Conservation (phyloP, 2,888 invertebrate species). For the Eupithecia insigniata region DNA sequence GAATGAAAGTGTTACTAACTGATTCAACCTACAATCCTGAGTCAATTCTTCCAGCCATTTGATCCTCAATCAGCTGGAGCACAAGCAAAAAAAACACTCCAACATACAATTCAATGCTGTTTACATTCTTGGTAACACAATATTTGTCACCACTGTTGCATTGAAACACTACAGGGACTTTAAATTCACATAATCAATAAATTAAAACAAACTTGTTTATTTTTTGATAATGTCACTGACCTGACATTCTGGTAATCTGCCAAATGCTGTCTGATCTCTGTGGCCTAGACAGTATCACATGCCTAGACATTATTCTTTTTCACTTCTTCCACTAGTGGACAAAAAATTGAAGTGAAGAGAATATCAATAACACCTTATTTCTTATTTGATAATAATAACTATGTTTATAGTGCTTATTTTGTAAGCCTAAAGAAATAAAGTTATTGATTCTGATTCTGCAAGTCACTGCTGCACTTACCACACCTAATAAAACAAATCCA, state of each 20-base stretch:
- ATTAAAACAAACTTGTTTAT: slow-evolving; percentile 3
- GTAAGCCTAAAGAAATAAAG: too few species aligned
- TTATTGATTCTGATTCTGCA: too few species aligned
- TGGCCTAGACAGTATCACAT: background rate
- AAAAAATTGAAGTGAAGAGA: too few species aligned
- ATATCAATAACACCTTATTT: too few species aligned
- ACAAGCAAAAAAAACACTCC: background rate
- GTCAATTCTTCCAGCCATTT: background rate
- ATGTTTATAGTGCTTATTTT: too few species aligned
- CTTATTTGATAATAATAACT: too few species aligned
- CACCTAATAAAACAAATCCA: background rate
- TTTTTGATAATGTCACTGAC: slow-evolving; percentile 5
- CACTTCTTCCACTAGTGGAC: too few species aligned
- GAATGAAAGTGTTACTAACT: too few species aligned
- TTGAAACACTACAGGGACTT: slow-evolving; percentile 1
- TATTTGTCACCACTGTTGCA: background rate
- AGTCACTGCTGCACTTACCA: background rate
- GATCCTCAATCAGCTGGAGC: background rate
- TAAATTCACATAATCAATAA: background rate
- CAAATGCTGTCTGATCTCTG: slow-evolving; percentile 8
- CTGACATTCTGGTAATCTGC: slow-evolving; percentile 7
- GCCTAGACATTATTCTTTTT: background rate
- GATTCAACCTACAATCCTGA: background rate
- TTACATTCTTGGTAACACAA: slow-evolving; percentile 1
- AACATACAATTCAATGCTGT: background rate